Percentiles rank a stretch among this genome's conserved stretches.
phyloP scores from a whole-genome alignment of 2,888 invertebrate genomes.

The Dryobota labecula region DNA sequence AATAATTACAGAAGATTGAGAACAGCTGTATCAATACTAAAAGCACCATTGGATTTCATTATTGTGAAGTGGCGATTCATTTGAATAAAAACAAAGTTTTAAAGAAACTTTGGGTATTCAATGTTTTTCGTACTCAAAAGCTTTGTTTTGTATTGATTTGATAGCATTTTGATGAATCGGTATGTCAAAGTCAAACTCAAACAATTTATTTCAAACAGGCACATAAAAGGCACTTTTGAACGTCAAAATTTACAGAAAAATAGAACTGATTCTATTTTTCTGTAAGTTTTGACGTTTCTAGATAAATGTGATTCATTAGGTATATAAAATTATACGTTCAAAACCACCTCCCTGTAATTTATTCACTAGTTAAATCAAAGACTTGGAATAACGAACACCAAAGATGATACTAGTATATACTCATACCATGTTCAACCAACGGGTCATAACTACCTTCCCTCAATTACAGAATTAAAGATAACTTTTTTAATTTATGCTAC shows the following conservation, averaged over 20 bases:
- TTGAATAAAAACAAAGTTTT: constrained; percentile 57
- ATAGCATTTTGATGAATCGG: constrained; percentile 22
- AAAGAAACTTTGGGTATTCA: constrained; percentile 35
- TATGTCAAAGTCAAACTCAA: too few species aligned
- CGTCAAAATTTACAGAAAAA: too few species aligned
- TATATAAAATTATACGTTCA: background rate
- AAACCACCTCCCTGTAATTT: background rate
- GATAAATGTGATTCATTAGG: too few species aligned
- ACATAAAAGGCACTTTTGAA: too few species aligned
- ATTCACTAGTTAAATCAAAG: too few species aligned
- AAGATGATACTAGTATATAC: background rate
- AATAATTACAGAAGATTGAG: constrained; percentile 43
- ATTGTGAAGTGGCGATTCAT: constrained; percentile 48
- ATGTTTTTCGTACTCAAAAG: constrained; percentile 21
- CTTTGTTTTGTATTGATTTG: constrained; percentile 37
- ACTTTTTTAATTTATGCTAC: constrained; percentile 37
- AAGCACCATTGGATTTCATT: constrained; percentile 59
- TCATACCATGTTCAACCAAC: background rate
- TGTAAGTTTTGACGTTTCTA: too few species aligned
- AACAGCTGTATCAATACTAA: constrained; percentile 47
- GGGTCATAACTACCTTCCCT: background rate
- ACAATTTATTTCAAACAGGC: too few species aligned
- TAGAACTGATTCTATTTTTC: too few species aligned
- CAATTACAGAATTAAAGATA: constrained; percentile 21
- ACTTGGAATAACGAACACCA: background rate